Conservation (phyloP, 92 coral and sea anemone genomes). For the Montipora capitata region DNA sequence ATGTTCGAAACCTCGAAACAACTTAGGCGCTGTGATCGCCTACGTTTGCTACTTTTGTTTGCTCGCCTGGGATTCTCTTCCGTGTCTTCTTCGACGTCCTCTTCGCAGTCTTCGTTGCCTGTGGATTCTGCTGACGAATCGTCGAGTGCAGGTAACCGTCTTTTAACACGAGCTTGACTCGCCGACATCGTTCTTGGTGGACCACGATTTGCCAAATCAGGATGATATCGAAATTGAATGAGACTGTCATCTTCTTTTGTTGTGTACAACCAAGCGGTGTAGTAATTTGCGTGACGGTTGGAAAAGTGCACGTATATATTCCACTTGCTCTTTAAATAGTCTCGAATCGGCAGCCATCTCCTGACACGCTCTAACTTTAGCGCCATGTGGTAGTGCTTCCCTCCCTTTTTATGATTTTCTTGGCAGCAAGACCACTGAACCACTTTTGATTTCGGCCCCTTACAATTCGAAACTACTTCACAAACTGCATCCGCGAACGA, state of each 20-base stretch:
- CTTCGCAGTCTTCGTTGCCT: background rate
- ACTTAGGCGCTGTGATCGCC: slow-evolving; percentile 39
- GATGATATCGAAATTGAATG: slow-evolving; percentile 32
- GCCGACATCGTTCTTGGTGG: slow-evolving; percentile 56
- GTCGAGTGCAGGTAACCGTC: background rate
- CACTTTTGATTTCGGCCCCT: background rate
- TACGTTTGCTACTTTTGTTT: background rate
- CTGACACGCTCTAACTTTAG: background rate
- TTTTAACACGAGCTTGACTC: slow-evolving; percentile 17
- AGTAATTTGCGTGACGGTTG: slow-evolving; percentile 49
- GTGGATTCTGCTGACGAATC: background rate
- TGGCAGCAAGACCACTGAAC: slow-evolving; percentile 18
- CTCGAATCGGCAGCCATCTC: slow-evolving; percentile 12
- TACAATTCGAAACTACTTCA: slow-evolving; percentile 22
- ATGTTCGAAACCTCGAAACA: too few relatives aligned
- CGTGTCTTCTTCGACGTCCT: background rate
- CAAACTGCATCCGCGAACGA: slow-evolving; percentile 13
- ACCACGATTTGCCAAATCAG: slow-evolving; percentile 35
- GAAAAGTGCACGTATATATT: slow-evolving; percentile 39
- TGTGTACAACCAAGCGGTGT: slow-evolving; percentile 45
- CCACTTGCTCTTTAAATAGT: slow-evolving; percentile 5
- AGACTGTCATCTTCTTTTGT: slow-evolving; percentile 31
- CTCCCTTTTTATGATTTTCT: slow-evolving; percentile 7
- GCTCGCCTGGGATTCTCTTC: background rate
- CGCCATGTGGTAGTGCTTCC: background rate